Conservation (phyloP, 2,888 invertebrate species). For the Drosophila nr. perissopoda region DNA sequence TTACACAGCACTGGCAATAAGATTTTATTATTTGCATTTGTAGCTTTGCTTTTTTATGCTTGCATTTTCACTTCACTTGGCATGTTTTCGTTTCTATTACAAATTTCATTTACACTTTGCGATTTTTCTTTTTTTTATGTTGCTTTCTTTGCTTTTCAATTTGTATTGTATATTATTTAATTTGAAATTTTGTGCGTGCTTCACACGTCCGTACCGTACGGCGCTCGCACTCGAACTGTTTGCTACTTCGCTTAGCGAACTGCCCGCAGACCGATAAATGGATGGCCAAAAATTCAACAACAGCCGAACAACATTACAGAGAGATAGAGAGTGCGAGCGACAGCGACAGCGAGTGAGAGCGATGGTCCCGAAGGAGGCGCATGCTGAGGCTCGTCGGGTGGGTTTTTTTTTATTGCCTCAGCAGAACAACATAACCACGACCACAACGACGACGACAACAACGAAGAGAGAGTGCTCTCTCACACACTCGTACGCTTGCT, state of each 20-base stretch:
- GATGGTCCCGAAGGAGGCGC: slow-evolving; percentile 57
- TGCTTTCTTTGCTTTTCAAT: slow-evolving; percentile 9
- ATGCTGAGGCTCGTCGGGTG: slow-evolving; percentile 47
- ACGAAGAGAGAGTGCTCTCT: slow-evolving; percentile 12
- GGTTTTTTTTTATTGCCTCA: slow-evolving; percentile 15
- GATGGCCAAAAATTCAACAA: slow-evolving; percentile 16
- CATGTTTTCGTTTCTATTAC: slow-evolving; percentile 20
- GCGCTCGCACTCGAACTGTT: slow-evolving; percentile 85
- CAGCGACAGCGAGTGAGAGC: slow-evolving; percentile 20
- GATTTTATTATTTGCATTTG: slow-evolving; percentile 7
- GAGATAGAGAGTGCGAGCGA: slow-evolving; percentile 15
- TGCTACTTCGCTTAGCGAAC: slow-evolving; percentile 25
- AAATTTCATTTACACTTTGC: slow-evolving; percentile 56
- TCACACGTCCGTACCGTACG: slow-evolving; percentile 83
- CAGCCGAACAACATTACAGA: slow-evolving; percentile 14
- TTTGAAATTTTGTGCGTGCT: slow-evolving; percentile 72
- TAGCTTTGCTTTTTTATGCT: slow-evolving; percentile 5
- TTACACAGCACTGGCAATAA: slow-evolving; percentile 36
- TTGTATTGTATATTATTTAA: slow-evolving; percentile 46
- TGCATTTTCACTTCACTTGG: slow-evolving; percentile 28
- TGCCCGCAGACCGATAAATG: slow-evolving; percentile 27
- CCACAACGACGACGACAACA: slow-evolving; percentile 5
- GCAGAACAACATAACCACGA: slow-evolving; percentile 25
- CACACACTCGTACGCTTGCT: slow-evolving; percentile 1
- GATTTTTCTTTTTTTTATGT: slow-evolving; percentile 33